Base-by-base conservation (phyloP, 1,140 invertebrate species). In the Drosophila kanapiae region DNA sequence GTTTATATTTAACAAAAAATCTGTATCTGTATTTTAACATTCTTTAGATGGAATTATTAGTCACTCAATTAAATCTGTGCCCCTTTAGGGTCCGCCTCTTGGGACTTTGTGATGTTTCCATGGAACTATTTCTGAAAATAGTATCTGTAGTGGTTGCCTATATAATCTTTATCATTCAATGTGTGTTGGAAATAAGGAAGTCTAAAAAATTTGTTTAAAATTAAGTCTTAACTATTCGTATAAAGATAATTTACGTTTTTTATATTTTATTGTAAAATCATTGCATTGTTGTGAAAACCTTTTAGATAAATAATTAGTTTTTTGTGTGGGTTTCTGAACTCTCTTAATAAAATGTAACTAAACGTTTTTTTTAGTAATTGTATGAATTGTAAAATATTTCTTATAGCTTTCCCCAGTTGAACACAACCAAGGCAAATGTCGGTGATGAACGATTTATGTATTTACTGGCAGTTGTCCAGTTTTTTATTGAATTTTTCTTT, bases 401-500 rank as follows among this genome's bases (percentile, higher is more conserved):
- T 37, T 9, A 35, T 8, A 13, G 6, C n/a, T 23, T 27, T 57
- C n/a, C 6, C 3, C 0, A 38, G 6, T 14, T 23, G 5, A 10
- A 27, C 3, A 14, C 1, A 7, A 4, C 5, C 9, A 11, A 8
- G 5, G 10, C 14, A 37, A 9, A 4, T 4, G 3, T 38, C 0
- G 8, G 9, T 33, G 5, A 2, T 10, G n/a, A 2, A 49, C 9
- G 6, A 10, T 10, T 18, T 16, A n/a, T 3, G 9, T 14, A 14
- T 18, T 74, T 63, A 57, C 6, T 11, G 6, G 16, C 75, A 78
- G 11, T 69, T 59, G 3, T 45, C 10, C 4, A 87, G 57, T 9
- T 31, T 63, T n/a, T 61, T 70, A 23, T 83, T 56, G 4, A 83
- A 87, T 14, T 83, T 87, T 0, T 47, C 33, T 45, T 88, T 33